Percentiles rank a stretch among this genome's conserved stretches.
Evolutionary conservation across 1,140 invertebrate genomes (phyloP).

Genomic region (Aphelenchoides fujianensis): DNA sequence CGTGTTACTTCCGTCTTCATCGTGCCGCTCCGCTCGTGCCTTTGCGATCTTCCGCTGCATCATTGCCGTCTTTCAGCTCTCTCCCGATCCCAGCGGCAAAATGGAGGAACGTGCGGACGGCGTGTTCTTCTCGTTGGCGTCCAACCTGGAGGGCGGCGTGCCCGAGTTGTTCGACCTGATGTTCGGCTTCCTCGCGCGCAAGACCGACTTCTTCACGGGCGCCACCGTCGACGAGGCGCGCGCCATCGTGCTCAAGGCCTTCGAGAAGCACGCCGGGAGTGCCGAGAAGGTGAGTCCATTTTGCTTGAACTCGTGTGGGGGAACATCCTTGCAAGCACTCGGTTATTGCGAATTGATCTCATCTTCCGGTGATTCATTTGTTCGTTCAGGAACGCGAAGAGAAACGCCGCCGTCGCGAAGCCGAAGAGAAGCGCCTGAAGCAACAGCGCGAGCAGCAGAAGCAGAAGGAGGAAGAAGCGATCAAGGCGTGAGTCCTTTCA

Average conservation of each 20-base stretch:
- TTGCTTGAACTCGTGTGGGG: no score
- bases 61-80: background rate
- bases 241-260: conserved; percentile 67
- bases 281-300: conserved; percentile 38
- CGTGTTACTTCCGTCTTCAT: no score
- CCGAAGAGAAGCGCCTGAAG: no score
- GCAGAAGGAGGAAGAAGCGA: no score
- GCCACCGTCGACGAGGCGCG: conserved; percentile 74
- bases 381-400: no score
- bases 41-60: background rate
- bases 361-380: no score
- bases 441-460: no score
- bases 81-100: no score
- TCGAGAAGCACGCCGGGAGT: conserved; percentile 33
- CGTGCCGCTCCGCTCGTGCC: background rate
- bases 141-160: conserved; percentile 86
- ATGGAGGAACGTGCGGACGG: conserved; percentile 77
- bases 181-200: conserved; percentile 84
- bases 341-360: no score
- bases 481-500: no score
- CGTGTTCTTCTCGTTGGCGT: conserved; percentile 83
- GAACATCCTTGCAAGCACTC: no score
- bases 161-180: conserved; percentile 84
- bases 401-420: no score
- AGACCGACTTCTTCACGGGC: conserved; percentile 92